These are phyloP conservation scores for Hesperia comma DNA, from an alignment of 2,888 invertebrate genomes.

Conservation along the genomic window DNA sequence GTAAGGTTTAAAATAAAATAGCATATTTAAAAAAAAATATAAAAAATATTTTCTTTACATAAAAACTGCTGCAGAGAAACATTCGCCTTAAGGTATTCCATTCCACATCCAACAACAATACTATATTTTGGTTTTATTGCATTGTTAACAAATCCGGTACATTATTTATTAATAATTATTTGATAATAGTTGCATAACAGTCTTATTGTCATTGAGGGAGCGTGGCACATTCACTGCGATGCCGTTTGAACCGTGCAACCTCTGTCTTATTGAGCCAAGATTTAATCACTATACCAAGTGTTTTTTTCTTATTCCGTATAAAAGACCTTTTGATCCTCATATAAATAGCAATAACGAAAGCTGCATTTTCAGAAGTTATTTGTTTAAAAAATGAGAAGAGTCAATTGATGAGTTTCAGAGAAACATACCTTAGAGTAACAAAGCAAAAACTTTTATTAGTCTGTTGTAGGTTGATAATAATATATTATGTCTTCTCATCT, in stretches of 20 bases:
- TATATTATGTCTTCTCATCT: too few species aligned
- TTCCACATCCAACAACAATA: not conserved
- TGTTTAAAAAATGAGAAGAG: too few species aligned
- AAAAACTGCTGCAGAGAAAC: too few species aligned
- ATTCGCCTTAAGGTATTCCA: not conserved
- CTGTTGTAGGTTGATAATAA: too few species aligned
- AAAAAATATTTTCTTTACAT: too few species aligned
- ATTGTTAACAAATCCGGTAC: conserved; percentile 10
- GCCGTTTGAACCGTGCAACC: conserved; percentile 34
- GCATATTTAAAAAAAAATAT: too few species aligned
- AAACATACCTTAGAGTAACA: too few species aligned
- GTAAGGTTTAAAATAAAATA: too few species aligned
- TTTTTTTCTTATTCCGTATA: conserved; percentile 35
- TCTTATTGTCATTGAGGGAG: conserved; percentile 25
- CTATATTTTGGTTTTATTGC: conserved; percentile 7
- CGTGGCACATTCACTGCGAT: conserved; percentile 15
- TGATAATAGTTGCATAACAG: conserved; percentile 7
- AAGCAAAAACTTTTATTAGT: too few species aligned
- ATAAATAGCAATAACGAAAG: conserved; percentile 3
- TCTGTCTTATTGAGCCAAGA: conserved; percentile 8
- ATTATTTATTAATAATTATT: conserved; percentile 13
- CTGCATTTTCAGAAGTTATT: not conserved
- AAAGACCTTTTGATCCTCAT: conserved; percentile 17
- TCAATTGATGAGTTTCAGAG: too few species aligned
- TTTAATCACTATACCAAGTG: conserved; percentile 38